These are phyloP conservation scores for Oscarella lobularis DNA, from an alignment of 37 sponge, comb jelly and placozoan genomes.

Conservation along the genomic window DNA sequence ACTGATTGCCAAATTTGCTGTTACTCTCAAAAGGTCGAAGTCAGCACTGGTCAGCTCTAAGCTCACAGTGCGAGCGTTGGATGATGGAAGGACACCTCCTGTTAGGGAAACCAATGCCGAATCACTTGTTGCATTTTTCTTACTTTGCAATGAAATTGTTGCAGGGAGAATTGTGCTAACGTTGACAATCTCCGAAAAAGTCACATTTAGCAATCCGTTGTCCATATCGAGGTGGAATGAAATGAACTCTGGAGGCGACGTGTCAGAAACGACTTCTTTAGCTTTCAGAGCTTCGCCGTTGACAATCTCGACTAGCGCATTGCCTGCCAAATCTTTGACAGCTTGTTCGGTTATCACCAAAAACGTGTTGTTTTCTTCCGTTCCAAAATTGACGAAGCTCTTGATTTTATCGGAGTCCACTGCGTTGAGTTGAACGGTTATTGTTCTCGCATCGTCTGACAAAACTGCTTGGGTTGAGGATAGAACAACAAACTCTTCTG, in stretches of 20 bases:
- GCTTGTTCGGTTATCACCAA: slow-evolving; percentile 29
- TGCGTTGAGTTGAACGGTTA: neutral
- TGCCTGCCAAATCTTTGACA: slow-evolving; percentile 39
- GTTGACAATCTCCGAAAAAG: slow-evolving; percentile 70
- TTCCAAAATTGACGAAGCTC: slow-evolving; percentile 34
- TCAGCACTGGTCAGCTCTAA: slow-evolving; percentile 29
- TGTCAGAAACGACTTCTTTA: slow-evolving; percentile 30
- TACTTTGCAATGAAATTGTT: neutral
- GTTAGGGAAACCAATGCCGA: slow-evolving; percentile 25
- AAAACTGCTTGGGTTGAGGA: too few relatives aligned
- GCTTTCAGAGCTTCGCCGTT: slow-evolving; percentile 20
- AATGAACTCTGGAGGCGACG: slow-evolving; percentile 30
- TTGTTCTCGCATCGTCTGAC: neutral
- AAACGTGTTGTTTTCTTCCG: slow-evolving; percentile 45
- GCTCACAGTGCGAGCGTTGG: slow-evolving; percentile 29
- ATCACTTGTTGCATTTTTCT: neutral
- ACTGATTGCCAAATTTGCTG: slow-evolving; percentile 34
- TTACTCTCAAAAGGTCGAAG: slow-evolving; percentile 35
- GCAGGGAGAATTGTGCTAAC: neutral
- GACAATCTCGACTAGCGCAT: slow-evolving; percentile 10
- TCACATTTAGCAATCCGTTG: slow-evolving; percentile 22
- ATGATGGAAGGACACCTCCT: neutral
- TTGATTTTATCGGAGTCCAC: slow-evolving; percentile 44
- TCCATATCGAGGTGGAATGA: slow-evolving; percentile 53
- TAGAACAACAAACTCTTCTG: neutral